phyloP scores from a whole-genome alignment of 2,888 invertebrate species.

The Drosophila pseudotalamancana region DNA sequence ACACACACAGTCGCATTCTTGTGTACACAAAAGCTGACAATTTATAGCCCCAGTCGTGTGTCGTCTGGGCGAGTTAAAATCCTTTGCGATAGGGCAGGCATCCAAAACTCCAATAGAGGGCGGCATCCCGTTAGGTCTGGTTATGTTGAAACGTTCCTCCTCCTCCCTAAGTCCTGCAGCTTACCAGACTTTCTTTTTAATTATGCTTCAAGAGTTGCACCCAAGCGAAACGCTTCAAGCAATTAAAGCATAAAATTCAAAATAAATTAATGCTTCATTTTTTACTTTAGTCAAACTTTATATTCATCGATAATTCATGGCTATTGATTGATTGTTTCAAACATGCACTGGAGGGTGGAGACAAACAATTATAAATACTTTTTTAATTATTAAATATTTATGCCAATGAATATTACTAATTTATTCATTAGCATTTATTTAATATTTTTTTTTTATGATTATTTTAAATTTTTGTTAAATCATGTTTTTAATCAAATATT shows the following conservation, averaged over 20 bases:
- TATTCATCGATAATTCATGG: not conserved
- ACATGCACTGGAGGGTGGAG: not conserved
- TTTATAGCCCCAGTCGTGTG: constrained; percentile 63
- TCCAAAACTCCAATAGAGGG: not conserved
- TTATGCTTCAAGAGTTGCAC: constrained; percentile 16
- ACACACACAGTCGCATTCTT: constrained; percentile 23
- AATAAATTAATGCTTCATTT: not conserved
- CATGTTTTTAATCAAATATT: too few relatives aligned
- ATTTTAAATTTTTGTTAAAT: too few relatives aligned
- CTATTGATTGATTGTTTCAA: not conserved
- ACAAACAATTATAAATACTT: not conserved
- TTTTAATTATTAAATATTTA: too few relatives aligned
- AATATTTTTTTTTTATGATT: too few relatives aligned
- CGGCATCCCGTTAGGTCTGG: constrained; percentile 15
- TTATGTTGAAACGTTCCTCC: too few relatives aligned
- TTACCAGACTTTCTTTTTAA: constrained; percentile 32
- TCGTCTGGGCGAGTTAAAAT: constrained; percentile 52
- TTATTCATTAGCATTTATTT: too few relatives aligned
- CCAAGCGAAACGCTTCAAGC: not conserved
- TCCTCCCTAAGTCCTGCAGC: constrained; percentile 15
- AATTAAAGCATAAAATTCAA: not conserved
- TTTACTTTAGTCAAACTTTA: not conserved
- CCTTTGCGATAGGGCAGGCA: constrained; percentile 34
- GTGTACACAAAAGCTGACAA: constrained; percentile 74
- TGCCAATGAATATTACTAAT: too few relatives aligned